These are phyloP conservation scores for Pseudochirops cupreus DNA, from an alignment of 2,797 vertebrate genomes.

Conservation along the genomic window DNA sequence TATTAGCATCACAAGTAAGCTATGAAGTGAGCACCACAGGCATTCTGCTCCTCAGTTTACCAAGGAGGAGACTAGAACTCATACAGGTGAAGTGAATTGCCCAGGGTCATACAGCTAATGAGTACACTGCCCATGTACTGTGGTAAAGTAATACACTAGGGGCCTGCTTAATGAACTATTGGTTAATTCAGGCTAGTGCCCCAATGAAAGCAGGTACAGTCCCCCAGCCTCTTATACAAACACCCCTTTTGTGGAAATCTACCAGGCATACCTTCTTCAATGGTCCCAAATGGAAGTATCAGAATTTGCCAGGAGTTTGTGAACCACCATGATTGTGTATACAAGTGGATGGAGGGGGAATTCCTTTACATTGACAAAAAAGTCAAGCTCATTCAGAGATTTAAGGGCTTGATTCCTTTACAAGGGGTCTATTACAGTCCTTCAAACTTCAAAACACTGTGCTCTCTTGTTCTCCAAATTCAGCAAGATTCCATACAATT, in stretches of 20 bases:
- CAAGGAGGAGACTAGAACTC: background rate
- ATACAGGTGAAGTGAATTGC: background rate
- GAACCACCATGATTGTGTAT: background rate
- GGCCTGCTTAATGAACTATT: background rate
- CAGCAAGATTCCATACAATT: background rate
- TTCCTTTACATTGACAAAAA: background rate
- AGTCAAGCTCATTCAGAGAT: background rate
- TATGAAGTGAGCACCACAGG: background rate
- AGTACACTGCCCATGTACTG: background rate
- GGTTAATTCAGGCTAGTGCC: background rate
- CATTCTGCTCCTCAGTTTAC: background rate
- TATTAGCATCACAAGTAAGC: background rate
- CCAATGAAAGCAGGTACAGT: background rate
- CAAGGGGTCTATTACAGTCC: background rate
- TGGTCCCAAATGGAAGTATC: background rate
- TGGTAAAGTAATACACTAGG: background rate
- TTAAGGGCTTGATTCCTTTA: conserved; percentile 9
- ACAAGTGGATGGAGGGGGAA: background rate
- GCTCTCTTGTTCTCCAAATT: background rate
- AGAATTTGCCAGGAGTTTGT: background rate
- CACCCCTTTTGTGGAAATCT: background rate
- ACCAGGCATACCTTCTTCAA: background rate
- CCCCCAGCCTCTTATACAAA: background rate
- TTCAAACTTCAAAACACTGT: background rate
- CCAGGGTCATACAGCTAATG: background rate